A percentile compares a stretch with the other conserved stretches of the same genome.
Conservation (phyloP, 2,113 vertebrate genomes). For the Shinisaurus crocodilurus region DNA sequence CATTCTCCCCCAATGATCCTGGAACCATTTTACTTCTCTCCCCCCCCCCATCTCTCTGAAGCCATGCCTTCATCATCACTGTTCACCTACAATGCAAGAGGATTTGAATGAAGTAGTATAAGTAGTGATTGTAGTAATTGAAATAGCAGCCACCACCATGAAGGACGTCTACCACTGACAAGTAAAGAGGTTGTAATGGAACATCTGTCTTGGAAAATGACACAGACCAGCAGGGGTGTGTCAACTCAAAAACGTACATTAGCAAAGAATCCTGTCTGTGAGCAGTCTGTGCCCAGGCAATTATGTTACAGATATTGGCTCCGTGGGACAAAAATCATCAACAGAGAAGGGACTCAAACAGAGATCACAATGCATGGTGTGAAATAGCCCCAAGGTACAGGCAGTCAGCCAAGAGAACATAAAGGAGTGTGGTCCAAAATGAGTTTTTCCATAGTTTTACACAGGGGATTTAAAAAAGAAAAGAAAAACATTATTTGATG, state of each 20-base stretch:
- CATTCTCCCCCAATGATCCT: background rate
- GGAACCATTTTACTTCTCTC: background rate
- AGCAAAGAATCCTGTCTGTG: slow-evolving; percentile 62
- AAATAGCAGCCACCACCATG: background rate
- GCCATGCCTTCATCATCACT: background rate
- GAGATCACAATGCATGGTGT: slow-evolving; percentile 64
- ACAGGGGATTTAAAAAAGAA: slow-evolving; percentile 39
- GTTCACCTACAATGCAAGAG: too few relatives aligned
- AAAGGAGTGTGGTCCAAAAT: slow-evolving; percentile 61
- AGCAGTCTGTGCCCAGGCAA: slow-evolving; percentile 48
- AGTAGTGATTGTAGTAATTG: too few relatives aligned
- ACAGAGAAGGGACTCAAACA: slow-evolving; percentile 68
- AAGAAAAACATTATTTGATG: slow-evolving; percentile 32
- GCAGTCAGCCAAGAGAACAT: slow-evolving; percentile 68
- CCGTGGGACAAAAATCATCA: slow-evolving; percentile 62
- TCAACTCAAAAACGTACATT: slow-evolving; percentile 52
- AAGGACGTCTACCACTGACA: slow-evolving; percentile 52
- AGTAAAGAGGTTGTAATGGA: slow-evolving; percentile 58
- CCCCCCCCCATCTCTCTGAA: background rate
- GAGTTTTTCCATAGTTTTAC: slow-evolving; percentile 39
- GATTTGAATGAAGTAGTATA: background rate
- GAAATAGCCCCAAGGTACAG: slow-evolving; percentile 70
- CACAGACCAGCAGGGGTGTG: slow-evolving; percentile 54
- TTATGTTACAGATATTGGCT: slow-evolving; percentile 63
- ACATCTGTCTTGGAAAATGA: slow-evolving; percentile 62